phyloP scores from a whole-genome alignment of 2,113 vertebrate species.

The Trogon melanurus region DNA sequence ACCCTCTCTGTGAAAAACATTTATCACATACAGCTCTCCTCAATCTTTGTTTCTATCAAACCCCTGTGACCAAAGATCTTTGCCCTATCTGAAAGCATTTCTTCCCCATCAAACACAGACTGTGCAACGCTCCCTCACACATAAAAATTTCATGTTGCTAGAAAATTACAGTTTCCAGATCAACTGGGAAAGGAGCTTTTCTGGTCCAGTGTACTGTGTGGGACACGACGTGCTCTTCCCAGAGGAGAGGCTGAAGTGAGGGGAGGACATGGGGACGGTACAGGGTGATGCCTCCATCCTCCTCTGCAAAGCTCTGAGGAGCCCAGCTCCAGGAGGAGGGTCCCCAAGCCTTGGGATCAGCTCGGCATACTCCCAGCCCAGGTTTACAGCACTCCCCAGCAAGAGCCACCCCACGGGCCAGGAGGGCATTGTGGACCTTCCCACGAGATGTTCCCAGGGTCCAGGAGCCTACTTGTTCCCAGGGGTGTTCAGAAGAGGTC shows the following conservation, averaged over 20 bases:
- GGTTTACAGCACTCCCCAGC: not conserved
- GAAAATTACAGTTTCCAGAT: not conserved
- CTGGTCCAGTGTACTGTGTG: not conserved
- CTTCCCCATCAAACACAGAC: not conserved
- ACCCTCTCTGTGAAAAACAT: not conserved
- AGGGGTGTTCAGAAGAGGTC: not conserved
- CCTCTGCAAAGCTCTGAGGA: not conserved
- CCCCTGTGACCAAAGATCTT: not conserved
- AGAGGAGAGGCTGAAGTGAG: not conserved
- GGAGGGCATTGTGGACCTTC: not conserved
- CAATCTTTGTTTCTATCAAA: not conserved
- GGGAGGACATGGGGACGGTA: fast-evolving
- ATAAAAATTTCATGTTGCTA: not conserved
- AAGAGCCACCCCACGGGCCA: not conserved
- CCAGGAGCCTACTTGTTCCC: not conserved
- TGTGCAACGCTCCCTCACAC: not conserved
- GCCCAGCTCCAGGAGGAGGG: not conserved
- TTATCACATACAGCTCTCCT: not conserved
- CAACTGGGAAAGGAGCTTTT: not conserved
- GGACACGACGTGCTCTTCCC: not conserved
- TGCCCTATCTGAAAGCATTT: not conserved
- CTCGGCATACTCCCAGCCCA: not conserved
- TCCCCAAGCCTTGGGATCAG: not conserved
- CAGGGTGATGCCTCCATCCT: not conserved
- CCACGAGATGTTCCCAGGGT: not conserved